A percentile compares a stretch with the other conserved stretches of the same genome.
Evolutionary conservation across 2,113 vertebrate genomes (phyloP).

Genomic region (Uria lomvia): DNA sequence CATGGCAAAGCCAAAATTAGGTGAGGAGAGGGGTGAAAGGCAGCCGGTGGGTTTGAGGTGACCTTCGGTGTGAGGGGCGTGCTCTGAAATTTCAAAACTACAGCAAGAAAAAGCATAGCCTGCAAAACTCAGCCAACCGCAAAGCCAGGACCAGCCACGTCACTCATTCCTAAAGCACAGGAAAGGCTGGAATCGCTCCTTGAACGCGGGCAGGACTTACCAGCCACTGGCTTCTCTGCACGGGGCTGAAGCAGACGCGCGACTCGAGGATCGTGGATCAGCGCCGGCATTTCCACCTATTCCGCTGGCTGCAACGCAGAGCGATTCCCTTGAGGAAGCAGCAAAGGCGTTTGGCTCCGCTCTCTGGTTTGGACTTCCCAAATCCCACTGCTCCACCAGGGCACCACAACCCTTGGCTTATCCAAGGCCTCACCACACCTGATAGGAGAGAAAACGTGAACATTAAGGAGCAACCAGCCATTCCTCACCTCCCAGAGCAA

Average conservation of each 20-base stretch:
- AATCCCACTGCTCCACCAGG: not conserved
- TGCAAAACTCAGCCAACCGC: not conserved
- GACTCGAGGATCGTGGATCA: accelerated
- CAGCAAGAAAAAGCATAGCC: not conserved
- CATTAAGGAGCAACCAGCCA: not conserved
- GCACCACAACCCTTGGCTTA: too few relatives aligned
- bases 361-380: not conserved
- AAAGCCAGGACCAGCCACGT: accelerated
- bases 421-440: not conserved
- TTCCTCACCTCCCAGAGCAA: not conserved
- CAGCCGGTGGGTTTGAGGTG: not conserved
- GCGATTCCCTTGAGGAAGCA: not conserved
- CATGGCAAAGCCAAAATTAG: not conserved
- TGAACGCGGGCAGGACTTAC: accelerated
- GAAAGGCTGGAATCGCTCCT: not conserved
- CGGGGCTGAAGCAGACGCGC: accelerated
- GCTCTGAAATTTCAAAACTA: not conserved
- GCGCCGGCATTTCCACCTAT: accelerated
- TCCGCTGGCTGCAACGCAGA: not conserved
- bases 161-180: accelerated
- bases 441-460: not conserved
- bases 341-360: accelerated
- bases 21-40: not conserved
- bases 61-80: accelerated
- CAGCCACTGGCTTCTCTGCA: accelerated